These are phyloP conservation scores for Gadopsis bispinosus DNA, from an alignment of 2,797 vertebrate genomes.

Conservation along the genomic window DNA sequence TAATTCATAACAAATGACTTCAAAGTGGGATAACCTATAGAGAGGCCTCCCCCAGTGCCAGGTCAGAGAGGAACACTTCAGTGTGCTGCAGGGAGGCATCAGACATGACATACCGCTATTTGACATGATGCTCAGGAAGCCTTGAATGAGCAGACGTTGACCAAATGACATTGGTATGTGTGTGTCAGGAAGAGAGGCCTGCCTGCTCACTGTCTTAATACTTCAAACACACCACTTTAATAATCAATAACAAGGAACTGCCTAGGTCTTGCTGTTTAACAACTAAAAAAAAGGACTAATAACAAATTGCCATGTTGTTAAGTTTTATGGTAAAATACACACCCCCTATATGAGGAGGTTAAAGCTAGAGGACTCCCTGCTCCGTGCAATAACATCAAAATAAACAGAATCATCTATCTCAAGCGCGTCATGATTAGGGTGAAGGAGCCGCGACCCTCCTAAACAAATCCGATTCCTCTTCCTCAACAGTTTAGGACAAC, in stretches of 20 bases:
- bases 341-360: constrained; percentile 15
- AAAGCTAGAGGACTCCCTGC: constrained; percentile 55
- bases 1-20: constrained; percentile 83
- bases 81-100: constrained; percentile 39
- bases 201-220: constrained; percentile 63
- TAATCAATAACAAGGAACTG: constrained; percentile 47
- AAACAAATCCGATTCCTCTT: constrained; percentile 59
- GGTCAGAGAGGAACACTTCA: constrained; percentile 66
- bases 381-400: constrained; percentile 44
- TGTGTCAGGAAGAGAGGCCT: constrained; percentile 41
- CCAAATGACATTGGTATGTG: constrained; percentile 62
- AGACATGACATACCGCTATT: constrained; percentile 65
- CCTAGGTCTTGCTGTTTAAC: constrained; percentile 29
- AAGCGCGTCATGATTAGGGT: constrained; percentile 29
- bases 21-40: constrained; percentile 71
- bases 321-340: constrained; percentile 41
- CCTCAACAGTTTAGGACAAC: constrained; percentile 51
- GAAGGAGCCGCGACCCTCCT: constrained; percentile 45
- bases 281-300: constrained; percentile 13
- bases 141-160: constrained; percentile 52
- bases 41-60: constrained; percentile 51
- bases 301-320: constrained; percentile 43
- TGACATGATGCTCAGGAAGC: constrained; percentile 69
- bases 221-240: constrained; percentile 51
- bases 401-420: constrained; percentile 35